Evolutionary conservation across 2,888 invertebrate species (phyloP).

Genomic region (Ophion ventricosus): DNA sequence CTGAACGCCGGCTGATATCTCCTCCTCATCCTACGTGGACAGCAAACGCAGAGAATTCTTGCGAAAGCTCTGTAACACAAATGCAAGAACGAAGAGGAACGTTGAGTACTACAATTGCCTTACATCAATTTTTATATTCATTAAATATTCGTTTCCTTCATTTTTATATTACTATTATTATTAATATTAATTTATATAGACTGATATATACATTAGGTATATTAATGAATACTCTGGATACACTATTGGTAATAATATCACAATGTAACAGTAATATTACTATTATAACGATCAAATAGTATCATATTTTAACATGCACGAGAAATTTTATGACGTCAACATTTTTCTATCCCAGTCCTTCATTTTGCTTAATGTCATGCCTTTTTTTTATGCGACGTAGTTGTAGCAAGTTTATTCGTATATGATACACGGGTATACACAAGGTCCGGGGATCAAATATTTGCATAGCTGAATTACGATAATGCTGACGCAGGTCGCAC

Average conservation of each 20-base stretch:
- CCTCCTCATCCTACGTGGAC: constrained; percentile 91
- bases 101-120: neutral
- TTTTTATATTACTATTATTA: neutral
- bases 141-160: neutral
- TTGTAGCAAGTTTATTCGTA: constrained; percentile 23
- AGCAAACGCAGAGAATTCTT: constrained; percentile 95
- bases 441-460: constrained; percentile 64
- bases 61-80: constrained; percentile 93
- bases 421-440: neutral
- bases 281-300: neutral
- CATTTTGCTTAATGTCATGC: neutral
- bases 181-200: too few species aligned
- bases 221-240: too few species aligned
- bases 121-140: neutral
- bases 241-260: neutral
- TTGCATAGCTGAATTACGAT: constrained; percentile 71
- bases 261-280: neutral
- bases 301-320: neutral
- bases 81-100: constrained; percentile 24
- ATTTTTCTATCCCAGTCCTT: neutral
- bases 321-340: too few species aligned
- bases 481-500: constrained; percentile 55
- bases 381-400: constrained; percentile 7
- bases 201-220: too few species aligned
- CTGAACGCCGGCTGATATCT: constrained; percentile 94